Conservation (phyloP, 2,888 invertebrate species). For the Aphodius granarius region DNA sequence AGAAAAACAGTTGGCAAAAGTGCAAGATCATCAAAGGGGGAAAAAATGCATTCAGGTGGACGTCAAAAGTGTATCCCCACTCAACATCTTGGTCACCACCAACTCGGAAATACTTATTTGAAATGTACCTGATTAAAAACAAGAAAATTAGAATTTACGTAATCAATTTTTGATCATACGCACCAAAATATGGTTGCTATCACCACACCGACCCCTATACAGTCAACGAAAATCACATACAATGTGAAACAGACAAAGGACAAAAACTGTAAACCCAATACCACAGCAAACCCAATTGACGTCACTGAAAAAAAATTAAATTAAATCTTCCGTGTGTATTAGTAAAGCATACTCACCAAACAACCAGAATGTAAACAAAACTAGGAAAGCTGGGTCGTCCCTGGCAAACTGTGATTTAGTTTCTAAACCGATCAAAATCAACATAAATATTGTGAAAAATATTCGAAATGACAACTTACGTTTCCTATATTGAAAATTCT, state of each 20-base stretch:
- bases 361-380: conserved; percentile 83
- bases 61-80: conserved; percentile 99
- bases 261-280: conserved; percentile 68
- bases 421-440: conserved; percentile 62
- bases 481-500: conserved; percentile 97
- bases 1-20: conserved; percentile 84
- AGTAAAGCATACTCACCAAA: conserved; percentile 62
- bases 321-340: not conserved
- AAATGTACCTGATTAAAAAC: conserved; percentile 81
- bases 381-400: conserved; percentile 98
- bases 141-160: conserved; percentile 40
- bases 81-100: conserved; percentile 80
- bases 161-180: conserved; percentile 42
- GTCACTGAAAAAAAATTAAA: conserved; percentile 67
- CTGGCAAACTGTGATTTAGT: conserved; percentile 98
- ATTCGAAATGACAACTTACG: conserved; percentile 64
- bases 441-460: conserved; percentile 1
- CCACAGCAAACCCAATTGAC: conserved; percentile 85
- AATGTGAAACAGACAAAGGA: conserved; percentile 82
- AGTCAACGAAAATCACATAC: conserved; percentile 93
- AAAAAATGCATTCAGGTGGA: conserved; percentile 98
- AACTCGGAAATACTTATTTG: conserved; percentile 78
- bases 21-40: conserved; percentile 94
- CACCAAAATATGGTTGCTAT: conserved; percentile 90
- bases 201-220: conserved; percentile 83